Evolutionary conservation across 2,797 vertebrate species (phyloP).

Genomic region (Cynodonichthys magdalenae): DNA sequence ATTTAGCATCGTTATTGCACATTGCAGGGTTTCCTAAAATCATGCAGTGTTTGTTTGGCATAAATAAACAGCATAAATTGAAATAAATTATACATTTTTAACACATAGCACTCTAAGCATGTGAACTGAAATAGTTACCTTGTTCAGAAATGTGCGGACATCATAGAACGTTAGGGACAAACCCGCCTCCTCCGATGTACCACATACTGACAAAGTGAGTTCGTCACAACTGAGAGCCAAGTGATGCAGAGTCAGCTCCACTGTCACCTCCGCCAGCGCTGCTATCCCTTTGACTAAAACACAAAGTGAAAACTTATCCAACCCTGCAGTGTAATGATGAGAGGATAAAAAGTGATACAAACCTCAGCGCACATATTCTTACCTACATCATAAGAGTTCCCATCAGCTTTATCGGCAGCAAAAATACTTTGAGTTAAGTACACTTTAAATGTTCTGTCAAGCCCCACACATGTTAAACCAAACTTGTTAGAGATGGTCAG

Average conservation of each 20-base stretch:
- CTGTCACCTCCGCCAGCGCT: conserved; percentile 76
- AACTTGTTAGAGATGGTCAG: conserved; percentile 91
- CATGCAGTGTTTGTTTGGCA: not conserved
- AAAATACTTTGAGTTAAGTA: conserved; percentile 86
- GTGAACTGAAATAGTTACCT: conserved; percentile 75
- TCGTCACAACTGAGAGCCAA: conserved; percentile 92
- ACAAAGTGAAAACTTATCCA: not conserved
- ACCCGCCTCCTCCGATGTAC: conserved; percentile 75
- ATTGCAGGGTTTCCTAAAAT: too few relatives aligned
- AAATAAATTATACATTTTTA: not conserved
- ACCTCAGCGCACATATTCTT: not conserved
- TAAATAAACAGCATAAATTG: not conserved
- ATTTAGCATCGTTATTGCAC: too few relatives aligned
- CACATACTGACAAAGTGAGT: conserved; percentile 90
- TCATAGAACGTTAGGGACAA: conserved; percentile 90
- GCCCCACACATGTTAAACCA: conserved; percentile 88
- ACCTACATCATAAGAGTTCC: conserved; percentile 90
- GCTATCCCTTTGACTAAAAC: conserved; percentile 69
- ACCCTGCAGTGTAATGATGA: not conserved
- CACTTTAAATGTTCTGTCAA: conserved; percentile 84
- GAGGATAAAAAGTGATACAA: not conserved
- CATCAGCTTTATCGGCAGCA: conserved; percentile 83
- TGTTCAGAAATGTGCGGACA: conserved; percentile 90
- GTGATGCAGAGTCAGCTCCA: conserved; percentile 87
- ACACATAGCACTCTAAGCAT: not conserved